These are phyloP conservation scores for Sepiola atlantica DNA, from an alignment of 2,888 invertebrate genomes.

Conservation along the genomic window DNA sequence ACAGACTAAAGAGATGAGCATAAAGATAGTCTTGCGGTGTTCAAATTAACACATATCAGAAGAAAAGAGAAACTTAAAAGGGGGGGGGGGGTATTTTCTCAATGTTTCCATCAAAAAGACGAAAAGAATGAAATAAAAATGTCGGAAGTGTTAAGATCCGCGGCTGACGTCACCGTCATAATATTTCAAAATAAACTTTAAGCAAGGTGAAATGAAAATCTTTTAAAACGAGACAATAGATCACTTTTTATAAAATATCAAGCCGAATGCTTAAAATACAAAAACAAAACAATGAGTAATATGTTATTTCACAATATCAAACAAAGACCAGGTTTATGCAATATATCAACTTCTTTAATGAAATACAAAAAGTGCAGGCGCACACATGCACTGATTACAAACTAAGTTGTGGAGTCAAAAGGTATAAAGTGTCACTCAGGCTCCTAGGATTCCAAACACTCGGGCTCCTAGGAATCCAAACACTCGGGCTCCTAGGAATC, in stretches of 20 bases:
- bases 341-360: background rate
- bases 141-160: background rate
- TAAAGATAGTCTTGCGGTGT: background rate
- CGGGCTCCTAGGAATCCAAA: too few species aligned
- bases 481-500: too few species aligned
- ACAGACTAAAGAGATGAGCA: background rate
- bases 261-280: background rate
- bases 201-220: background rate
- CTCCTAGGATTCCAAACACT: too few species aligned
- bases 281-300: background rate
- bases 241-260: background rate
- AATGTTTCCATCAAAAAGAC: background rate
- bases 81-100: background rate
- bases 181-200: conserved; percentile 12
- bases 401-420: too few species aligned
- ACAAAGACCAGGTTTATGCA: background rate
- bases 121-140: too few species aligned
- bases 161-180: background rate
- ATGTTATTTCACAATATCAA: background rate
- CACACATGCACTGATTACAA: background rate
- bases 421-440: too few species aligned
- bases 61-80: background rate
- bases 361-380: background rate
- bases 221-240: background rate
- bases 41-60: background rate